These are phyloP conservation scores for Acanthosepion lycidas DNA, from an alignment of 2,888 invertebrate species.

Conservation along the genomic window DNA sequence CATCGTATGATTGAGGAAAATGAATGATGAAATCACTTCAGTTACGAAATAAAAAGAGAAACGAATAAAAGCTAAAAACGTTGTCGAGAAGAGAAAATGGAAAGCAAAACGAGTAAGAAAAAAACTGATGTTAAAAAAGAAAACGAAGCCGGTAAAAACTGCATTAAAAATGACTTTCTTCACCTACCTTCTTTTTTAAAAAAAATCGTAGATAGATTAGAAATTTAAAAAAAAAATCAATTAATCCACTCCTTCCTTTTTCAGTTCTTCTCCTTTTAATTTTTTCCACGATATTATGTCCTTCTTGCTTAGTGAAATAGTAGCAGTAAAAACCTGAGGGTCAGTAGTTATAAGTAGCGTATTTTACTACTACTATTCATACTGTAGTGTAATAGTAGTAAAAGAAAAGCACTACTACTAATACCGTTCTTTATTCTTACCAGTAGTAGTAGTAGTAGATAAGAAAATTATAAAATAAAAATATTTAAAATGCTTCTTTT, in stretches of 20 bases:
- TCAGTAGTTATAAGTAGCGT: not conserved
- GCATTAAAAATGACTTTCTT: not conserved
- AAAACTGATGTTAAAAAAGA: not conserved
- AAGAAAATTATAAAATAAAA: not conserved
- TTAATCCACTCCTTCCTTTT: not conserved
- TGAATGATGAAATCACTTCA: not conserved
- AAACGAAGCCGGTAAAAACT: not conserved
- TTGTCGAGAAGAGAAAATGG: not conserved
- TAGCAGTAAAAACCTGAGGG: not conserved
- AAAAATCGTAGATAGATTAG: not conserved
- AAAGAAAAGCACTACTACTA: not conserved
- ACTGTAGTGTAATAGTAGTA: not conserved
- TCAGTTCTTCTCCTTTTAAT: not conserved
- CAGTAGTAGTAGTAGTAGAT: not conserved
- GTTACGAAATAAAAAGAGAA: not conserved
- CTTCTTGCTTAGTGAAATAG: not conserved
- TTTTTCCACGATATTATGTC: not conserved
- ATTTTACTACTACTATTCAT: not conserved
- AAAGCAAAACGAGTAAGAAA: not conserved
- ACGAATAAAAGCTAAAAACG: not conserved
- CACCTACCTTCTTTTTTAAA: not conserved
- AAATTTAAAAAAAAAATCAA: not conserved
- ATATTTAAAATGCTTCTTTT: no score
- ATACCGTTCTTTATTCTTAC: not conserved
- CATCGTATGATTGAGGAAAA: not conserved